Base-by-base conservation (phyloP, 1,140 invertebrate genomes). In the Nasonia giraulti region DNA sequence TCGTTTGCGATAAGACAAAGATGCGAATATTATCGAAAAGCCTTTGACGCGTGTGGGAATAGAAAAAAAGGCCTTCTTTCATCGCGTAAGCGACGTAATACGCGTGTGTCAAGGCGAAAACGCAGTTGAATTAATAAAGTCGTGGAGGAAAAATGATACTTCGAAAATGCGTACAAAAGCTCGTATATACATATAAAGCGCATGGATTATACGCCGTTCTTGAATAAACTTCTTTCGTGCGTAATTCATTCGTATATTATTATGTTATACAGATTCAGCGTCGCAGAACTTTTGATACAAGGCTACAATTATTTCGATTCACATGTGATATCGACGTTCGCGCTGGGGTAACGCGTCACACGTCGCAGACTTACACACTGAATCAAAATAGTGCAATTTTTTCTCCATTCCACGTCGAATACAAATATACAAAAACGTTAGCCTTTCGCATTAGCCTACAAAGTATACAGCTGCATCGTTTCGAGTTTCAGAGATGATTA, bases 1-100 rank as follows among this genome's bases (percentile, higher is more conserved):
- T 81, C 47, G 66, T 73, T 50, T 23, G 14, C 31, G 68, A 80
- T 80, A 74, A 74, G 33, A 74, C 17, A 62, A 62, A 62, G 55
- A 62, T 74, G 37, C 5, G 33, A 27, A 27, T n/a, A 73, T 73
- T 4, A 27, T 12, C 17, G 50, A 10, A 55, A 55, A 62, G 55
- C 20, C 55, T 62, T 62, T 62, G 17, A 62, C 6, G 17, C 17
- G 6, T 5, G 55, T 17, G 17, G 7, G 17, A 62, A 62, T 62
- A 62, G 27, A 27, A 71, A 71, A 71, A 23, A 71, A 3, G 4
- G 33, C 33, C 33, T 37, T 37, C 33, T 37, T 37, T 37, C 5
- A 37, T 37, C 33, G 33, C 10, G 8, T 44, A 44, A 55, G 50
- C 50, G 50, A 55, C 17, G 17, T 27, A 27, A 27, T 27, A 27